A percentile compares a stretch with the other conserved stretches of the same genome.
Conservation (phyloP, 2,888 invertebrate genomes). For the Cataglyphis rosenhaueri region DNA sequence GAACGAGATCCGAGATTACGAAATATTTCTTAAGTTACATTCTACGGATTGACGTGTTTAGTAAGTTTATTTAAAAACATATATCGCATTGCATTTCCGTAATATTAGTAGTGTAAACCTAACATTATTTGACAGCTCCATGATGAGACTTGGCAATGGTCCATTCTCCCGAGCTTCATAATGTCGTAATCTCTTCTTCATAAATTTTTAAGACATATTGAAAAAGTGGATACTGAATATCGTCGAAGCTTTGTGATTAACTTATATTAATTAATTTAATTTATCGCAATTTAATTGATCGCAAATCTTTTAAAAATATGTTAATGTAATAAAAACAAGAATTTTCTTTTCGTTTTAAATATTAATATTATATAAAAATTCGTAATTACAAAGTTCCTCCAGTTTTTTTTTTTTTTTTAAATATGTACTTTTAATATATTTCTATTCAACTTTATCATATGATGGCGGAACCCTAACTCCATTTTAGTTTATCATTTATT, state of each 20-base stretch:
- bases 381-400: not conserved
- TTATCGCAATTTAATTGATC: not conserved
- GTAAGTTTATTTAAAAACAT: not conserved
- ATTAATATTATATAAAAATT: not conserved
- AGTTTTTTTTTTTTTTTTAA: not conserved
- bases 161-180: not conserved
- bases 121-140: conserved; percentile 19
- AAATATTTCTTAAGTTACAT: not conserved
- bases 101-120: not conserved
- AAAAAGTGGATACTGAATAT: not conserved
- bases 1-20: conserved; percentile 1
- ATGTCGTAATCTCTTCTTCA: not conserved
- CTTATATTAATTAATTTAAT: conserved; percentile 9
- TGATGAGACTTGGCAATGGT: conserved; percentile 6
- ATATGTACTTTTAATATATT: not conserved
- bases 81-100: not conserved
- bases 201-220: not conserved
- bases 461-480: not conserved
- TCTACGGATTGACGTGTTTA: not conserved
- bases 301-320: not conserved
- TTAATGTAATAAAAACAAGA: not conserved
- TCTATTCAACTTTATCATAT: not conserved
- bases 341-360: not conserved
- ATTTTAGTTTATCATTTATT: not conserved
- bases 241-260: not conserved